These are phyloP conservation scores for Gymnodraco acuticeps DNA, from an alignment of 2,797 vertebrate genomes.

Conservation along the genomic window DNA sequence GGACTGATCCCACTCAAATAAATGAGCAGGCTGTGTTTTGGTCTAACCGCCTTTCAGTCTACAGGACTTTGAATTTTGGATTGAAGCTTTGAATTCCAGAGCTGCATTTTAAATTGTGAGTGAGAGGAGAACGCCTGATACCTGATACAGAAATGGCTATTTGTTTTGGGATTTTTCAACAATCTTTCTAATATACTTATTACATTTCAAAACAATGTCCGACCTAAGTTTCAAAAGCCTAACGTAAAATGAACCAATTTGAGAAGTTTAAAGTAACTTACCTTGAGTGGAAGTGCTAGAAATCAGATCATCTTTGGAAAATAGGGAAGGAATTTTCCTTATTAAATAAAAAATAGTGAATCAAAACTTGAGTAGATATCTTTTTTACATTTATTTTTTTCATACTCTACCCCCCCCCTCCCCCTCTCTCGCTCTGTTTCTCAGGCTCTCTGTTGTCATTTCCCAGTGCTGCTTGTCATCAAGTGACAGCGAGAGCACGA, in stretches of 20 bases:
- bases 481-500: slow-evolving; percentile 45
- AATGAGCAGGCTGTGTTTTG: not conserved
- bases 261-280: not conserved
- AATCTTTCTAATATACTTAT: not conserved
- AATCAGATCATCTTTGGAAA: not conserved
- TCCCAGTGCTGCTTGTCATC: slow-evolving; percentile 46
- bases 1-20: not conserved
- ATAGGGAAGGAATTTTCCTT: not conserved
- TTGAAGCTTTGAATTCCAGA: too few relatives aligned
- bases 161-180: not conserved
- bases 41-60: not conserved
- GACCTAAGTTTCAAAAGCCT: not conserved
- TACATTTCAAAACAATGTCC: not conserved
- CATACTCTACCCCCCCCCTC: not conserved
- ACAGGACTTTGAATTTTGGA: too few relatives aligned
- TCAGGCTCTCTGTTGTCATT: slow-evolving; percentile 37
- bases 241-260: not conserved
- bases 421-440: slow-evolving; percentile 1
- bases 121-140: not conserved
- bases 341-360: slow-evolving; percentile 3
- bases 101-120: too few relatives aligned
- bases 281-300: too few relatives aligned
- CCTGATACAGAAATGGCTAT: not conserved
- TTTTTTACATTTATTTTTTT: not conserved
- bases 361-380: not conserved